Evolutionary conservation across 2,888 invertebrate genomes (phyloP), one percentile per base, ranked within the genome.

Genomic region (Tiliacea aurago): DNA sequence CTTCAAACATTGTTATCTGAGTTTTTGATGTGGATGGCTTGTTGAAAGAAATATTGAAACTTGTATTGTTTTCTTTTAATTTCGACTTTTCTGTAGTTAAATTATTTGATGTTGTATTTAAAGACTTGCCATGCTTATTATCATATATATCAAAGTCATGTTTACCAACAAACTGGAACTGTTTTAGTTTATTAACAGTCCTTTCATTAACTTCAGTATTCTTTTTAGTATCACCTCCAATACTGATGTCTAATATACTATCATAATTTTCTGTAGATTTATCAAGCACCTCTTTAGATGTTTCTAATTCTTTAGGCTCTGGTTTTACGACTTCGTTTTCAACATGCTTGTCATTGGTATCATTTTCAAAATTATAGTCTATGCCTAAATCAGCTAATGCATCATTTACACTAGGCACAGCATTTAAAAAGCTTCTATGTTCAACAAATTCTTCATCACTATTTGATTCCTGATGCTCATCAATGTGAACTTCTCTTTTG

Each of bases 401-500:
- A 87, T 96, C 95, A 90, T 96, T 95, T 0, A 96, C 96, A 91
- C 96, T 96, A 0, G 96, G 96, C 7, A 96, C 91, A 79, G 90
- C 93, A 80, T 96, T 93, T 53, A 96, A 86, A 43, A 93, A 78
- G 59, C 80, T 85, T 28, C 64, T 84, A 51, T 88, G 87, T 76
- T 90, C 89, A 79, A 81, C 72, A 59, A 80, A 71, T 62, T 91
- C 90, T 80, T 88, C 90, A 73, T 88, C 85, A 80, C 80, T 87
- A 18, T 84, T 81, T 63, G 82, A 82, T 59, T 66, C 65, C 15
- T 62, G 37, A 53, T 78, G 70, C 45, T 80, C 66, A 62, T 81
- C 37, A 61, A 47, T 74, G 76, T 69, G 43, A 18, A 23, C 79
- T 75, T 86, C 89, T 47, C 63, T 80, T 82, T 88, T 87, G 10